Percentiles rank a stretch among this genome's conserved stretches.
phyloP scores from a whole-genome alignment of 2,113 vertebrate genomes.

The Dromiciops gliroides region DNA sequence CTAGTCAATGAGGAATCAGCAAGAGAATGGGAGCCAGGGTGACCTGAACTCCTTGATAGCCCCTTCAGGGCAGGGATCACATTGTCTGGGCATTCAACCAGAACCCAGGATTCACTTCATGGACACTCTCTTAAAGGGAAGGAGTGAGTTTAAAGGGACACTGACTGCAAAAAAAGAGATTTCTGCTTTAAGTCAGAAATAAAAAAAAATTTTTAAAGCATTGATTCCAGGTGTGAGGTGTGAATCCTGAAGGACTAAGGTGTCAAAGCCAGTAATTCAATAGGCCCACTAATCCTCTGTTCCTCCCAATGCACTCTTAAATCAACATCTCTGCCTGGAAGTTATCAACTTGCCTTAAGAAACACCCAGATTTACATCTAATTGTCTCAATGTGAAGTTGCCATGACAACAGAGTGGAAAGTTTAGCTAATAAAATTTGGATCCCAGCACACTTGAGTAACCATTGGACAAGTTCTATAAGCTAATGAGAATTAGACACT shows the following conservation, averaged over 20 bases:
- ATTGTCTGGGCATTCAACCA: background rate
- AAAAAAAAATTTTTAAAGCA: too few relatives aligned
- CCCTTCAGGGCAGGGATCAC: background rate
- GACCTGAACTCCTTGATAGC: background rate
- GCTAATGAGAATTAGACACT: background rate
- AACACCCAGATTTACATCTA: background rate
- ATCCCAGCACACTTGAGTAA: background rate
- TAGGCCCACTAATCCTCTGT: background rate
- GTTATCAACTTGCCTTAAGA: constrained; percentile 22
- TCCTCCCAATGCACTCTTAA: background rate
- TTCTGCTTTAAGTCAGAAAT: background rate
- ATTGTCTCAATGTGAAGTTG: constrained; percentile 43
- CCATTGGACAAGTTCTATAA: background rate
- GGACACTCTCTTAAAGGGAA: background rate
- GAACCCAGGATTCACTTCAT: background rate
- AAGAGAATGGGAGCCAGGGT: background rate
- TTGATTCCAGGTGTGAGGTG: constrained; percentile 35
- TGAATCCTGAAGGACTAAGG: constrained; percentile 36
- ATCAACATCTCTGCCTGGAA: background rate
- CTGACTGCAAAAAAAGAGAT: constrained; percentile 12
- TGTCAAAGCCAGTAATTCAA: constrained; percentile 24
- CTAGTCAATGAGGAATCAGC: background rate
- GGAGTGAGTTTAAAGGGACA: background rate
- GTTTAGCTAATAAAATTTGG: constrained; percentile 11
- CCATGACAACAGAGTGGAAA: constrained; percentile 48